Conservation (phyloP, 2,113 vertebrate genomes). For the Ctenomys sociabilis region DNA sequence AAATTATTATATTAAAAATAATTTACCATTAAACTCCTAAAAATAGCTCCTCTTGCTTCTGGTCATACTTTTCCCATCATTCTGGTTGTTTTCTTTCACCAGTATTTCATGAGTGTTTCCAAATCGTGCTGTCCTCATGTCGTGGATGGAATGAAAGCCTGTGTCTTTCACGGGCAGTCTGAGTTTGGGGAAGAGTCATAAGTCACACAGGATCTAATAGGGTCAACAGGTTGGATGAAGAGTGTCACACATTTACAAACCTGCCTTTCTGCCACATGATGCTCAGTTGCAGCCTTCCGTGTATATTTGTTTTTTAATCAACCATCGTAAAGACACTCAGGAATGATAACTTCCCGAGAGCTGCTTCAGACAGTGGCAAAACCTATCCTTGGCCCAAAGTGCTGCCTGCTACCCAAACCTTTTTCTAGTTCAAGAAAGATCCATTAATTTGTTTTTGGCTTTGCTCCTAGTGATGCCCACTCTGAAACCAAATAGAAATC, state of each 20-base stretch:
- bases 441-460: neutral
- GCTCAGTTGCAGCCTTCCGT: neutral
- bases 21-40: neutral
- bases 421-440: neutral
- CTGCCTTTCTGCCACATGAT: neutral
- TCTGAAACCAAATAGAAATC: neutral
- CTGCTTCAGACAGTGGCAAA: neutral
- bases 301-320: neutral
- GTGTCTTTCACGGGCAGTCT: neutral
- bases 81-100: neutral
- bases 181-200: neutral
- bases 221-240: no score
- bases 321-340: neutral
- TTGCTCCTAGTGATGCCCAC: neutral
- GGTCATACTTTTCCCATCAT: neutral
- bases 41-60: neutral
- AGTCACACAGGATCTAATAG: neutral
- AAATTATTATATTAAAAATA: neutral
- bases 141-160: neutral
- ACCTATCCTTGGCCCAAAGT: neutral
- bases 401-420: neutral
- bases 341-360: neutral
- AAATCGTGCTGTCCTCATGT: neutral
- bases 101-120: neutral
- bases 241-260: neutral